phyloP scores from a whole-genome alignment of 2,797 vertebrate species.

The Amblyopsis hoosieri region DNA sequence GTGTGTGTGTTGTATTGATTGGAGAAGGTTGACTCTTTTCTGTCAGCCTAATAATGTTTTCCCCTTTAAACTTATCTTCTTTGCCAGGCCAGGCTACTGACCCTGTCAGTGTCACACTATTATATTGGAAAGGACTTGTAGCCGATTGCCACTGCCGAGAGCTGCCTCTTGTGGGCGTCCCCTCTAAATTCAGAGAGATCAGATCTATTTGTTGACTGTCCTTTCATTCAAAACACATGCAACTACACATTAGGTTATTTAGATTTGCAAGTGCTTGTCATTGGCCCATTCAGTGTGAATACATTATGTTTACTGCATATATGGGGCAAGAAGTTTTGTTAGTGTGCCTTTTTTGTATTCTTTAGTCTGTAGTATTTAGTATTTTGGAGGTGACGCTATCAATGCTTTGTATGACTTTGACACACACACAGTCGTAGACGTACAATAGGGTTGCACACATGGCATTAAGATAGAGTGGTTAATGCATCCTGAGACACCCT shows the following conservation, averaged over 20 bases:
- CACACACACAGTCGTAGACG: neutral
- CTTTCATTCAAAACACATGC: too few species aligned
- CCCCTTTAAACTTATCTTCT: constrained; percentile 12
- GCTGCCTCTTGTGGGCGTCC: too few species aligned
- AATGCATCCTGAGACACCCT: too few species aligned
- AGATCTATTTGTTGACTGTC: too few species aligned
- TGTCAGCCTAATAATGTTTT: constrained; percentile 5
- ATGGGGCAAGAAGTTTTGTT: constrained; percentile 23
- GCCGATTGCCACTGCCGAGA: too few species aligned
- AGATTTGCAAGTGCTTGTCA: too few species aligned
- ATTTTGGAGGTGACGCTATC: constrained; percentile 2
- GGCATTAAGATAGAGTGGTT: neutral
- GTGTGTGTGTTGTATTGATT: constrained; percentile 14
- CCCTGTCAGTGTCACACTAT: constrained; percentile 2
- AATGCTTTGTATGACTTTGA: constrained; percentile 21
- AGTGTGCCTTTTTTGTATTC: constrained; percentile 14
- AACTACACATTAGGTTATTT: too few species aligned
- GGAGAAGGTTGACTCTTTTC: neutral
- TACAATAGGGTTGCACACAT: neutral
- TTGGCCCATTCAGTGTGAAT: too few species aligned
- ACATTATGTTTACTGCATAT: neutral
- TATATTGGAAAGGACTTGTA: too few species aligned
- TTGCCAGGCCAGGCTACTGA: constrained; percentile 7
- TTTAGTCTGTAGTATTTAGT: neutral
- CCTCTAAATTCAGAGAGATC: too few species aligned